A percentile compares a stretch with the other conserved stretches of the same genome.
Evolutionary conservation across 2,797 vertebrate species (phyloP).

Genomic region (Pyrrhura leucotis): DNA sequence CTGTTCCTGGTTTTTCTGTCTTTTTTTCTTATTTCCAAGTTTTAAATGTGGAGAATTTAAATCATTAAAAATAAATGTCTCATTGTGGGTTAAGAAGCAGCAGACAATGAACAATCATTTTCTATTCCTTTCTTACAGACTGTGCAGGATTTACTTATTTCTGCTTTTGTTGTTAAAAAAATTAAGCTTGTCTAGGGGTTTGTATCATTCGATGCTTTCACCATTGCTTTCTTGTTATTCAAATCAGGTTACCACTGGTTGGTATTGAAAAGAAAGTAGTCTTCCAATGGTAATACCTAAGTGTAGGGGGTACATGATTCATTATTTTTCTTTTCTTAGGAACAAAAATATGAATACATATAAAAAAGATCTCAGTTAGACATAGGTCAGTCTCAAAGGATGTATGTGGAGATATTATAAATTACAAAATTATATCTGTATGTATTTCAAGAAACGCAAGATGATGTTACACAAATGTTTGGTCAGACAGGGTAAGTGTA

Average conservation of each 20-base stretch:
- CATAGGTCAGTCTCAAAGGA: background rate
- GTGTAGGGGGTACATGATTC: background rate
- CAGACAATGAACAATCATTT: background rate
- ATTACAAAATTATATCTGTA: background rate
- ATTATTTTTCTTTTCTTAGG: background rate
- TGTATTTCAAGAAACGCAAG: background rate
- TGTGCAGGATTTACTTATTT: background rate
- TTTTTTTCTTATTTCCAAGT: background rate
- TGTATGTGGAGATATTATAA: background rate
- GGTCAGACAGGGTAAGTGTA: background rate
- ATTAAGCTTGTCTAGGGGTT: background rate
- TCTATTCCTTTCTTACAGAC: background rate
- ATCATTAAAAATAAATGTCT: background rate
- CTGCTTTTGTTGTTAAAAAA: background rate
- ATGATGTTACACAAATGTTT: background rate
- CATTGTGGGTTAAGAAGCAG: background rate
- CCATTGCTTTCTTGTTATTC: background rate
- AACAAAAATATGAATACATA: background rate
- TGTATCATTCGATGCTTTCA: background rate
- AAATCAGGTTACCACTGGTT: background rate
- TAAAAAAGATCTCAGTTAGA: background rate
- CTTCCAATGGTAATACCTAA: background rate
- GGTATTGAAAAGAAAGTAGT: background rate
- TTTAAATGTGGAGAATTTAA: background rate
- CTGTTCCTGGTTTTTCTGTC: background rate